phyloP scores from a whole-genome alignment of 2,888 invertebrate species.

The Euplexia lucipara region DNA sequence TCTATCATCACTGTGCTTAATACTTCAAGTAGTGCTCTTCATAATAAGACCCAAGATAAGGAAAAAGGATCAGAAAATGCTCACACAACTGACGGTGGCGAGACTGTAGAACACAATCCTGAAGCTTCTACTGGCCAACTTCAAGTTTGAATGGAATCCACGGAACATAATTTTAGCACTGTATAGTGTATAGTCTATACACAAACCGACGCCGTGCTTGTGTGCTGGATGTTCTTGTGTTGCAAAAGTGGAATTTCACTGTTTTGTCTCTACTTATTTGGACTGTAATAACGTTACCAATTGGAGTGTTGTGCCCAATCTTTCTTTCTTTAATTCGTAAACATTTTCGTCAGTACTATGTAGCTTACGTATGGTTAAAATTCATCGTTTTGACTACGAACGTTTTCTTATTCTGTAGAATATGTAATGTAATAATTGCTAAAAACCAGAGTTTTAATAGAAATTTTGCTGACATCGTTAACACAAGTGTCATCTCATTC shows the following conservation, averaged over 20 bases:
- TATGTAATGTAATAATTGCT: conserved; percentile 73
- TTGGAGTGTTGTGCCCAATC: conserved; percentile 69
- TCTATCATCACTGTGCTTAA: conserved; percentile 68
- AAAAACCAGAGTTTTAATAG: conserved; percentile 28
- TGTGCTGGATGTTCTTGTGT: conserved; percentile 78
- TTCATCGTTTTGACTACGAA: conserved; percentile 74
- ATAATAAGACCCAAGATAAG: conserved; percentile 70
- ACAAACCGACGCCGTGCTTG: conserved; percentile 75
- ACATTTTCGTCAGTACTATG: conserved; percentile 57
- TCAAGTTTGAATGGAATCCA: background rate
- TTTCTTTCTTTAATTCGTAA: background rate
- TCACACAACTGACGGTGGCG: conserved; percentile 76
- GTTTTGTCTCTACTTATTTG: conserved; percentile 69
- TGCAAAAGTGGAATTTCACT: conserved; percentile 66
- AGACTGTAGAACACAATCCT: conserved; percentile 72
- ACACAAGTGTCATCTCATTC: conserved; percentile 70
- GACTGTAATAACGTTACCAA: conserved; percentile 67
- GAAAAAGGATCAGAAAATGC: conserved; percentile 77
- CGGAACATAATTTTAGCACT: conserved; percentile 57
- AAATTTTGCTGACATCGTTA: conserved; percentile 52
- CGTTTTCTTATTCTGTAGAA: conserved; percentile 72
- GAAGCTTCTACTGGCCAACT: conserved; percentile 68
- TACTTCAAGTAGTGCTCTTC: conserved; percentile 71
- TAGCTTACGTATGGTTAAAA: conserved; percentile 70
- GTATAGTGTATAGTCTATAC: too few species aligned